Percentiles rank a stretch among this genome's conserved stretches.
phyloP scores from a whole-genome alignment of 2,888 invertebrate species.

The Metopia argyrocephala region DNA sequence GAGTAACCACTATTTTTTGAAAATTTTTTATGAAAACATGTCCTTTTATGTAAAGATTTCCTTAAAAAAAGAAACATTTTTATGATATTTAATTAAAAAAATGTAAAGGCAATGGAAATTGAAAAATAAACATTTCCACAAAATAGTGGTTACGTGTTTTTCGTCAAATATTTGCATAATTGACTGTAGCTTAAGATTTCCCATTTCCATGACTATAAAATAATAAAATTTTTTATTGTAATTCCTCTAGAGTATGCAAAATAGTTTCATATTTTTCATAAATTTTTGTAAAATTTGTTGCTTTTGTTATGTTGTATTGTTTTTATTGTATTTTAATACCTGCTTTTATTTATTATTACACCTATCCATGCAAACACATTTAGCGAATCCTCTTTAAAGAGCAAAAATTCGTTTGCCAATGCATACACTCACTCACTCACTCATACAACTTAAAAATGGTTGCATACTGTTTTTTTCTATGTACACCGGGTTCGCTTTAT shows the following conservation, averaged over 20 bases:
- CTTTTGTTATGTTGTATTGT: too few species aligned
- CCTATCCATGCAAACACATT: not conserved
- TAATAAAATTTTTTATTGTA: too few species aligned
- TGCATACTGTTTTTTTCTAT: not conserved
- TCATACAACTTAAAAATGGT: not conserved
- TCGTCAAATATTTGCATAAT: too few species aligned
- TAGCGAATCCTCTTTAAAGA: too few species aligned
- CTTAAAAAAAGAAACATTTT: too few species aligned
- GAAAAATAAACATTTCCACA: conserved; percentile 34
- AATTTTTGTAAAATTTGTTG: too few species aligned
- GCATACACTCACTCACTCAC: conserved; percentile 7
- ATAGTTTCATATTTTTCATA: conserved; percentile 29
- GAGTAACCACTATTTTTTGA: too few species aligned
- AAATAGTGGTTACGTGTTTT: too few species aligned
- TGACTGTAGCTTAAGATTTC: conserved; percentile 33
- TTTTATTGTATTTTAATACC: conserved; percentile 44
- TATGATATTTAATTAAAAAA: conserved; percentile 66
- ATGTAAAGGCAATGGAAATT: conserved; percentile 59
- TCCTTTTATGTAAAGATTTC: too few species aligned
- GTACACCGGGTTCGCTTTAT: not conserved
- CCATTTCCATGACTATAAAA: too few species aligned
- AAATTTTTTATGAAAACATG: too few species aligned
- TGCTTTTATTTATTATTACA: conserved; percentile 36
- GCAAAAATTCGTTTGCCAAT: too few species aligned
- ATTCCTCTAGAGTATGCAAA: conserved; percentile 21